These are phyloP conservation scores for Litoditis marina DNA, from an alignment of 2,888 invertebrate genomes.

Conservation along the genomic window DNA sequence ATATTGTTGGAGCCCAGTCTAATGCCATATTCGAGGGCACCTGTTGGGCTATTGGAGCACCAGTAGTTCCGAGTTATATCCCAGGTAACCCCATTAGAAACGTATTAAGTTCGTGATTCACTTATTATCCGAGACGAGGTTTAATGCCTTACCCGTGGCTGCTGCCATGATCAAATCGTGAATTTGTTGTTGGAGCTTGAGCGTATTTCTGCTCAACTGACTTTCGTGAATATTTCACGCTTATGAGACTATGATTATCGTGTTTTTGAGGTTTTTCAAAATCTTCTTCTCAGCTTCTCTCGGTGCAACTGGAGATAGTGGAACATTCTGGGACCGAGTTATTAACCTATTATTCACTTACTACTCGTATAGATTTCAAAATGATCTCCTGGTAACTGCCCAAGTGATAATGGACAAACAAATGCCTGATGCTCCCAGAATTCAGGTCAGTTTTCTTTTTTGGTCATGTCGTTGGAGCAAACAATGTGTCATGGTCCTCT, in stretches of 20 bases:
- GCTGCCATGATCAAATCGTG: too few relatives aligned
- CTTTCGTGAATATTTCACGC: too few relatives aligned
- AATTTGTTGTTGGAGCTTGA: too few relatives aligned
- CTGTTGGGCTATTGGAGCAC: conserved; percentile 26
- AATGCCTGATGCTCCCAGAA: not conserved
- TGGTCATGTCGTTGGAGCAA: not conserved
- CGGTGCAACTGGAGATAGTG: conserved; percentile 28
- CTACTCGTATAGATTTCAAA: conserved; percentile 27
- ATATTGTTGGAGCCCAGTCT: conserved; percentile 31
- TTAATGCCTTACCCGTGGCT: too few relatives aligned
- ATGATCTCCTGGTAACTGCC: conserved; percentile 15
- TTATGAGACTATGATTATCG: too few relatives aligned
- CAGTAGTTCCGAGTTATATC: conserved; percentile 30
- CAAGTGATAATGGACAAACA: conserved; percentile 27
- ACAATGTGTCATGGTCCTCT: not conserved
- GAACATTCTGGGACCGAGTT: conserved; percentile 11
- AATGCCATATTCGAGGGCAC: conserved; percentile 33
- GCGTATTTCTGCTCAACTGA: too few relatives aligned
- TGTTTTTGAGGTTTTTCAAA: not conserved
- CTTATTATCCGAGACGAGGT: too few relatives aligned
- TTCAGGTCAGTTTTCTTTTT: conserved; percentile 1
- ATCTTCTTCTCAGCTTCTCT: conserved; percentile 15
- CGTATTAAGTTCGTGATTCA: too few relatives aligned
- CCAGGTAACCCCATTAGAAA: too few relatives aligned
- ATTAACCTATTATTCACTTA: conserved; percentile 26